Base-by-base conservation (phyloP, 2,113 vertebrate genomes). In the Ammospiza nelsoni region DNA sequence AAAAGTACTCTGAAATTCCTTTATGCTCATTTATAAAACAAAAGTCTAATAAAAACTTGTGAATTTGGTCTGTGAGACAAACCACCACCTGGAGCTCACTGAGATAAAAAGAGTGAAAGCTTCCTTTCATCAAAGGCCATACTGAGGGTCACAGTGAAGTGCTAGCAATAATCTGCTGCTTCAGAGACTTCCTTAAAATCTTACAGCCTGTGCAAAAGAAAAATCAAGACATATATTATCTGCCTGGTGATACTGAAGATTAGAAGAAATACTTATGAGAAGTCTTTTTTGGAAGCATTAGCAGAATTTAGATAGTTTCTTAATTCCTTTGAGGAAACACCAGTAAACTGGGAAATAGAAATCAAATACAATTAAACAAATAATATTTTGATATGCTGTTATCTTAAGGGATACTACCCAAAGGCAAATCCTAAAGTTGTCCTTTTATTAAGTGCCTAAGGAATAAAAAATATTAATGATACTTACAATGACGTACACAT, bases 361-460 rank as follows among this genome's bases (percentile, higher is more conserved):
- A 52, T 96, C 93, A 97, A 80, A 88, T 61, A 83, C 69, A 97
- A 94, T 97, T 92, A 95, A 95, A 97, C n/a, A 62, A 63, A 75
- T 54, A 49, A 33, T 55, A 89, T 92, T 96, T 96, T 94, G 59
- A 96, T 81, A 84, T 27, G 35, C 73, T 78, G 67, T 77, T 90
- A 59, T 41, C 49, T 88, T 92, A 96, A 94, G 54, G 43, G 33
- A 90, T 72, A 96, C 73, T 91, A 96, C 82, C 82, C 89, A 94
- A 96, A 94, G 92, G 94, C 58, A 23, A 95, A 95, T 93, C 95
- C 94, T 84, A 79, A 97, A 97, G 92, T 55, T 93, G 43, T 81
- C 31, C n/a, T 97, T 97, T 97, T 74, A 96, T 94, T 97, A 96
- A 63, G 81, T 91, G 94, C 97, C 96, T 54, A 91, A 93, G 90